These are phyloP conservation scores for Leptarthrus brevirostris DNA, from an alignment of 2,888 invertebrate genomes.

Conservation along the genomic window DNA sequence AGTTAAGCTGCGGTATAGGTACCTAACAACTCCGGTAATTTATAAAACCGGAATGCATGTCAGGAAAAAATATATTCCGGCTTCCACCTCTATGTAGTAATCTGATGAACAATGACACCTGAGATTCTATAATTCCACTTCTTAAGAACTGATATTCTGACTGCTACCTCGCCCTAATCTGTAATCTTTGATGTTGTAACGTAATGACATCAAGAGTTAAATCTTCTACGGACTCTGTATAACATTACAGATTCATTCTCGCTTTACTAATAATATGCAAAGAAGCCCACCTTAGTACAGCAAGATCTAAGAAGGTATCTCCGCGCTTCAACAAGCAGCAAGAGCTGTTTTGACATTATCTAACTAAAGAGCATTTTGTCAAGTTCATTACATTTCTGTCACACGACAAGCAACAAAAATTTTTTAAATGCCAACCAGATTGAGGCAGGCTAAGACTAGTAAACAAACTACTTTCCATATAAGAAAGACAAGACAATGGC, in stretches of 20 bases:
- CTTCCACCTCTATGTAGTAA: not conserved
- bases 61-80: not conserved
- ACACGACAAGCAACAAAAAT: not conserved
- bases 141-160: conserved; percentile 6
- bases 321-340: not conserved
- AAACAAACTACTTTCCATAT: not conserved
- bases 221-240: no score
- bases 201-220: not conserved
- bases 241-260: not conserved
- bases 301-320: not conserved
- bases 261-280: conserved; percentile 16
- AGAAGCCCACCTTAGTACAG: not conserved
- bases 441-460: not conserved
- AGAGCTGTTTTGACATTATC: not conserved
- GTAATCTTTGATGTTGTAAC: not conserved
- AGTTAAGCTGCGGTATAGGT: not conserved
- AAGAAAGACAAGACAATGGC: conserved; percentile 3
- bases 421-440: not conserved
- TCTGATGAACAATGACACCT: conserved; percentile 22
- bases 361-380: conserved; percentile 15
- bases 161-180: conserved; percentile 8
- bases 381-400: conserved; percentile 23
- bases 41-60: conserved; percentile 12
- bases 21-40: conserved; percentile 3
- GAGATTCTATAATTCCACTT: not conserved